These are phyloP conservation scores for Pygathrix nemaeus DNA, from an alignment of 2,113 vertebrate genomes.

Conservation along the genomic window DNA sequence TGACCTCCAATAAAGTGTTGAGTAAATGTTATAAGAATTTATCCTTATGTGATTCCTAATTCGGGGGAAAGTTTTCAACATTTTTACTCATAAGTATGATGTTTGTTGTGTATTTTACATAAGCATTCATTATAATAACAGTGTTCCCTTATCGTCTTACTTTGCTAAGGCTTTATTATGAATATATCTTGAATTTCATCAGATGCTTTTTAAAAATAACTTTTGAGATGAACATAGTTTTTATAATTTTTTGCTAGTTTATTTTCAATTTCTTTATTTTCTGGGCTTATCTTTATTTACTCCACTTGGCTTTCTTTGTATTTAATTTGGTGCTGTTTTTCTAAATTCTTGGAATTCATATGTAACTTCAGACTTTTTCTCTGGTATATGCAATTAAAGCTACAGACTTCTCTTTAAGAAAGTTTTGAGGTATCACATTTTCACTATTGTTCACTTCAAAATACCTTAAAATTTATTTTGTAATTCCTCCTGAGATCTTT, in stretches of 20 bases:
- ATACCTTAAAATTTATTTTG: not conserved
- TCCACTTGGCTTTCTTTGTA: not conserved
- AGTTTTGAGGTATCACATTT: not conserved
- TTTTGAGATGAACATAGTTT: not conserved
- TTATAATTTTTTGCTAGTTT: not conserved
- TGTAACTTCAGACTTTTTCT: not conserved
- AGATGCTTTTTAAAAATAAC: not conserved
- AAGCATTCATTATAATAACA: not conserved
- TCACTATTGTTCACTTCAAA: not conserved
- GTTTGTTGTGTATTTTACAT: not conserved
- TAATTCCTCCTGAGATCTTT: not conserved
- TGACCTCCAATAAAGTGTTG: not conserved
- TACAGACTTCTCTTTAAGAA: not conserved
- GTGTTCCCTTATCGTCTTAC: not conserved
- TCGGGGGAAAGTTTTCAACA: slow-evolving; percentile 1
- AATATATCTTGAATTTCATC: not conserved
- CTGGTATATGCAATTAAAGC: not conserved
- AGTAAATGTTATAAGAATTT: not conserved
- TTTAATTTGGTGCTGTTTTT: not conserved
- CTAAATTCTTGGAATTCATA: not conserved
- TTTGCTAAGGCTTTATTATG: not conserved
- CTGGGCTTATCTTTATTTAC: not conserved
- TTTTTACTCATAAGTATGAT: not conserved
- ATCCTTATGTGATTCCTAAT: not conserved
- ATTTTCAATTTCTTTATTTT: not conserved